Conservation (phyloP, 2,797 vertebrate genomes). For the Phyllotis vaccarum region DNA sequence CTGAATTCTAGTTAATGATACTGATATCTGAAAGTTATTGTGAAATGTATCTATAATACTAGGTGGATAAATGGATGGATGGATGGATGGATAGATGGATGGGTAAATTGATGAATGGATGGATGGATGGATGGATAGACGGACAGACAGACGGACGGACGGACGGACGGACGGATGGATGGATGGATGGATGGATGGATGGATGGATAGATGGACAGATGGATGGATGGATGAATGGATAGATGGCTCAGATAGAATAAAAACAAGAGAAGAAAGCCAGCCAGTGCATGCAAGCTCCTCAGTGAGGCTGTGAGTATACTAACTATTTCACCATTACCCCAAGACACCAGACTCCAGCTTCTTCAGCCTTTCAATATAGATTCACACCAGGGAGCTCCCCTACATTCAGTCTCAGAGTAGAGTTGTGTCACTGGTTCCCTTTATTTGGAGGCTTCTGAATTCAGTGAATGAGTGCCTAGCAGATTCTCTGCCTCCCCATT, state of each 20-base stretch:
- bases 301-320: neutral
- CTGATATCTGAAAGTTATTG: neutral
- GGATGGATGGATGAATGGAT: neutral
- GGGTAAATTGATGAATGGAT: neutral
- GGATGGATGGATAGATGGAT: neutral
- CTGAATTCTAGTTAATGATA: neutral
- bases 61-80: neutral
- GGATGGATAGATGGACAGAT: neutral
- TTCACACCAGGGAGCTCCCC: neutral
- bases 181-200: too few relatives aligned
- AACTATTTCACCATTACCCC: neutral
- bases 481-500: neutral
- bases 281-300: neutral
- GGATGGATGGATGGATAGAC: neutral
- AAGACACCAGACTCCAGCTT: neutral
- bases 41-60: slow-evolving; percentile 18
- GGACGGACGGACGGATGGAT: neutral
- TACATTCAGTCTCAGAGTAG: neutral
- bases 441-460: neutral
- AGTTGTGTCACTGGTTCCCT: neutral
- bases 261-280: neutral
- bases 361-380: neutral
- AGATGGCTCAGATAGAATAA: neutral
- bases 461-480: neutral
- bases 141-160: neutral